These are phyloP conservation scores for Xanthia togata DNA, from an alignment of 2,888 invertebrate genomes.

Conservation along the genomic window DNA sequence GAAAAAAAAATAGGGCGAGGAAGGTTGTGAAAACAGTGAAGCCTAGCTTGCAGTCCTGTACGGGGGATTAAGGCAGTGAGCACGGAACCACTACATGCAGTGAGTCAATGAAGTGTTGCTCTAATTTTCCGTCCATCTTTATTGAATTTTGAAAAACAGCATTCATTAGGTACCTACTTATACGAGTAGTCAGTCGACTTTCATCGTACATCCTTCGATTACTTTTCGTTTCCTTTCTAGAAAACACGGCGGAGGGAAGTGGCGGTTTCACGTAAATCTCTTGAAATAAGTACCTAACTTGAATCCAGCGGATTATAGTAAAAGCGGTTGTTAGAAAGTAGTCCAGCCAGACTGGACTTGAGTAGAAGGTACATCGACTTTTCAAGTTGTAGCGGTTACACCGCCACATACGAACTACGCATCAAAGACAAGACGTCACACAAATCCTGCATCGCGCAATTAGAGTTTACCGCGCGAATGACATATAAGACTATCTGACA, in stretches of 20 bases:
- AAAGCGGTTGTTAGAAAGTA: constrained; percentile 71
- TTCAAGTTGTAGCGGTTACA: too few relatives aligned
- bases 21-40: background rate
- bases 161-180: background rate
- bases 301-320: constrained; percentile 53
- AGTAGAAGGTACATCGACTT: constrained; percentile 8
- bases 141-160: background rate
- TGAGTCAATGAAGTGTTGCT: background rate
- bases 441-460: too few relatives aligned
- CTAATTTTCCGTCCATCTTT: background rate
- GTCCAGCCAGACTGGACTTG: constrained; percentile 39
- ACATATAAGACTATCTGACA: too few relatives aligned
- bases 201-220: background rate
- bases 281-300: constrained; percentile 6
- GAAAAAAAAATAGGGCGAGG: too few relatives aligned
- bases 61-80: background rate
- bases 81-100: too few relatives aligned
- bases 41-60: background rate
- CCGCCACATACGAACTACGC: too few relatives aligned
- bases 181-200: background rate
- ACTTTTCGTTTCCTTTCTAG: constrained; percentile 6
- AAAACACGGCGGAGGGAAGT: background rate
- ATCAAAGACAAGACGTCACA: too few relatives aligned
- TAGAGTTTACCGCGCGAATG: too few relatives aligned
- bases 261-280: background rate